Percentiles rank a stretch among this genome's conserved stretches.
Conservation (phyloP, 2,888 invertebrate genomes). For the Trisateles emortualis region DNA sequence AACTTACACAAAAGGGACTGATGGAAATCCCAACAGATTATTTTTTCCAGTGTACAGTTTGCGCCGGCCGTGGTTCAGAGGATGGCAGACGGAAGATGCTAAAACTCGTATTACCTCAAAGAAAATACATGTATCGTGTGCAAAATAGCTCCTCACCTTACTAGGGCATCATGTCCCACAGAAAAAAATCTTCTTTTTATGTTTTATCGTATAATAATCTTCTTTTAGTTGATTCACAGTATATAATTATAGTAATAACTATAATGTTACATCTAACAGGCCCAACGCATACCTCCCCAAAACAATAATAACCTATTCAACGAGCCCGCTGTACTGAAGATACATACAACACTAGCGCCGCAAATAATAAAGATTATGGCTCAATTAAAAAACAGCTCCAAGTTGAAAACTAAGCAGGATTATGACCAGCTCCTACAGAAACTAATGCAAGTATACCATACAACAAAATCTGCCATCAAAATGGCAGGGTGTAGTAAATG, state of each 20-base stretch:
- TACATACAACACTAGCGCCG: constrained; percentile 52
- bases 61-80: constrained; percentile 47
- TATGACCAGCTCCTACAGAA: constrained; percentile 53
- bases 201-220: not conserved
- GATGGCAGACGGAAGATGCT: constrained; percentile 49
- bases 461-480: constrained; percentile 28
- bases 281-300: constrained; percentile 26
- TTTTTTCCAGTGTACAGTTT: constrained; percentile 70
- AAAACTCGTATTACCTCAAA: constrained; percentile 66
- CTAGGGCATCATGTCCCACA: constrained; percentile 34
- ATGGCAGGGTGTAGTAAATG: constrained; percentile 40
- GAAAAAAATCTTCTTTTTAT: not conserved
- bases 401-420: constrained; percentile 52
- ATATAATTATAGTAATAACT: constrained; percentile 22
- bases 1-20: not conserved
- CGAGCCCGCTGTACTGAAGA: constrained; percentile 10
- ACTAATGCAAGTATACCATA: constrained; percentile 59
- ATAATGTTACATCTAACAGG: constrained; percentile 55
- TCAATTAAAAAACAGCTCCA: constrained; percentile 55
- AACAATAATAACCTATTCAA: constrained; percentile 11
- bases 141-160: constrained; percentile 67
- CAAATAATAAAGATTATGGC: constrained; percentile 58
- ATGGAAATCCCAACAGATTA: constrained; percentile 40
- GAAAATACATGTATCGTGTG: constrained; percentile 66
- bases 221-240: not conserved